A percentile compares a stretch with the other conserved stretches of the same genome.
phyloP scores from a whole-genome alignment of 2,888 invertebrate genomes.

The Polyommatus iphigenia region DNA sequence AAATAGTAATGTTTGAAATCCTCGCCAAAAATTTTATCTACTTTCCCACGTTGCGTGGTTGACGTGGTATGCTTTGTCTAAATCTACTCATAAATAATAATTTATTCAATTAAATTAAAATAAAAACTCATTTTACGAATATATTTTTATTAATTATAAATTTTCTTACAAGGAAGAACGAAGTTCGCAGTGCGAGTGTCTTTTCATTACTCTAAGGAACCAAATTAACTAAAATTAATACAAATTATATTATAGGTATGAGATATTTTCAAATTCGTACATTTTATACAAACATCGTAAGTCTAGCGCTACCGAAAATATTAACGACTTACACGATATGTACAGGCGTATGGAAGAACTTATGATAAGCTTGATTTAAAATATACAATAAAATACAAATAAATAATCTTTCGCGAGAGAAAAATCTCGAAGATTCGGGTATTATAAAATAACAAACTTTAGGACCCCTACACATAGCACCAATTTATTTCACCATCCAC shows the following conservation, averaged over 20 bases:
- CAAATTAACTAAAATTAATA: conserved; percentile 67
- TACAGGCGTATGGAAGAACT: conserved; percentile 73
- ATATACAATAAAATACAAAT: conserved; percentile 76
- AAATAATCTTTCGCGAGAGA: conserved; percentile 75
- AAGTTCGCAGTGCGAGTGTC: conserved; percentile 72
- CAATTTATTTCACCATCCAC: conserved; percentile 43
- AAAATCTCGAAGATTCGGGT: conserved; percentile 43
- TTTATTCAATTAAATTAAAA: conserved; percentile 35
- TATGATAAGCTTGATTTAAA: conserved; percentile 56
- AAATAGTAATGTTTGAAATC: not conserved
- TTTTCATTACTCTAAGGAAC: conserved; percentile 54
- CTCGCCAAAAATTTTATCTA: not conserved
- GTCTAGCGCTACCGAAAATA: conserved; percentile 50
- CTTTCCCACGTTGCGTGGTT: not conserved
- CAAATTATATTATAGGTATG: conserved; percentile 65
- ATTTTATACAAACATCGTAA: conserved; percentile 69
- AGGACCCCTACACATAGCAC: conserved; percentile 58
- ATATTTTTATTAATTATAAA: conserved; percentile 78
- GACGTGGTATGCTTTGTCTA: not conserved
- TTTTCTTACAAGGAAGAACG: conserved; percentile 76
- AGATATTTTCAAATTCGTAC: conserved; percentile 71
- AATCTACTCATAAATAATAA: conserved; percentile 7
- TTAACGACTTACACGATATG: conserved; percentile 63
- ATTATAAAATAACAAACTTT: conserved; percentile 34
- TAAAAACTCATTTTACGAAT: conserved; percentile 54